phyloP scores from a whole-genome alignment of 2,888 invertebrate species.

The Junonia oenone region DNA sequence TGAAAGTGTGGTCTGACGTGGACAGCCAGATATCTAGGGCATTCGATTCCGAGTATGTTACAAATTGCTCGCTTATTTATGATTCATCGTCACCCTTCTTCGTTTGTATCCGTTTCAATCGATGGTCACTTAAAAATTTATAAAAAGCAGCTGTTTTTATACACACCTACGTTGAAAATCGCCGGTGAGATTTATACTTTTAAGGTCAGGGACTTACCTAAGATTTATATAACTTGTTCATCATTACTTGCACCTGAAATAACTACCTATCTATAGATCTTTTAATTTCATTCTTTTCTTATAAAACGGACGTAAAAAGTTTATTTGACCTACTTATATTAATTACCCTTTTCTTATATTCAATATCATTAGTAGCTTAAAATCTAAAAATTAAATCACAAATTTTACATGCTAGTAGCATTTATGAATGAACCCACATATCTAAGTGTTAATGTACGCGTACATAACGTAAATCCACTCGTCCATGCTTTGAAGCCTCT shows the following conservation, averaged over 20 bases:
- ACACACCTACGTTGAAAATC: background rate
- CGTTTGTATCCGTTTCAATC: background rate
- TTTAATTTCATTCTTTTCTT: no score
- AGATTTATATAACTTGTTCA: no score
- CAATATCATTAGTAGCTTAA: no score
- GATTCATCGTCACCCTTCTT: constrained; percentile 4
- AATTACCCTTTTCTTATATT: no score
- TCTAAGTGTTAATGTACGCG: no score
- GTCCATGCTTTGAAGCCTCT: constrained; percentile 1
- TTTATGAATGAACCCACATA: background rate
- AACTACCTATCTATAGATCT: no score
- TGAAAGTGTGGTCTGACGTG: constrained; percentile 11
- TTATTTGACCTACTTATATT: no score
- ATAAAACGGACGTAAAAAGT: no score
- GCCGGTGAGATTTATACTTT: no score
- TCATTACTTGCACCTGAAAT: no score
- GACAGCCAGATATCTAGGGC: constrained; percentile 17
- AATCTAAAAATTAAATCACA: no score
- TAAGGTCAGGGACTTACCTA: no score
- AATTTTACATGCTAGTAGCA: background rate
- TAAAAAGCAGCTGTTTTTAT: background rate
- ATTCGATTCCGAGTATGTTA: constrained; percentile 13
- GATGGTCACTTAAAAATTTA: background rate
- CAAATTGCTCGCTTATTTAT: constrained; percentile 11
- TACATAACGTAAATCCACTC: background rate